phyloP scores from a whole-genome alignment of 2,888 invertebrate species.

The Plutella xylostella region DNA sequence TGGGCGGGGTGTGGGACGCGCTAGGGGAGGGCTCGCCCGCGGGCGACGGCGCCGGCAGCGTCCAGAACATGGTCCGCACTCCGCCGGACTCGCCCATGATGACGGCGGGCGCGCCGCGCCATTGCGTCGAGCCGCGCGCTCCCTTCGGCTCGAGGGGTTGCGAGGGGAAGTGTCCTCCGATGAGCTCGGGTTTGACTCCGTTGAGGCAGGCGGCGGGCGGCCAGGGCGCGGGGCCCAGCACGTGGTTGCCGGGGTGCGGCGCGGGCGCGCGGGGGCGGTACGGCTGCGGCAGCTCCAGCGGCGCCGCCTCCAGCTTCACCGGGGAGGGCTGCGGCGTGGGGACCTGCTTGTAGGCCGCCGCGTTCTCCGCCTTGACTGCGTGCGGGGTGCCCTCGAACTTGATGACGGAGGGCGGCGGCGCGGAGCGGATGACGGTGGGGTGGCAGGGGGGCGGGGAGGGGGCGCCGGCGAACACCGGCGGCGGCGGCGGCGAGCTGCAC shows the following conservation, averaged over 20 bases:
- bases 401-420: slow-evolving; percentile 71
- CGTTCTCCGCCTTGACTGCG: slow-evolving; percentile 43
- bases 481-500: slow-evolving; percentile 72
- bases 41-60: slow-evolving; percentile 67
- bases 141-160: slow-evolving; percentile 51
- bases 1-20: slow-evolving; percentile 65
- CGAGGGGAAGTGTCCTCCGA: slow-evolving; percentile 72
- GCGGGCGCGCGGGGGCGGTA: slow-evolving; percentile 50
- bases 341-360: slow-evolving; percentile 34
- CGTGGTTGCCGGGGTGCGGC: slow-evolving; percentile 49
- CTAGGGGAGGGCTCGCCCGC: slow-evolving; percentile 60
- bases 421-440: slow-evolving; percentile 66
- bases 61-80: slow-evolving; percentile 79
- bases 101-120: slow-evolving; percentile 83
- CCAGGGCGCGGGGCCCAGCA: slow-evolving; percentile 60
- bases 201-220: slow-evolving; percentile 76
- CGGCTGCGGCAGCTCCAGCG: slow-evolving; percentile 38
- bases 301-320: slow-evolving; percentile 55
- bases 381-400: slow-evolving; percentile 66
- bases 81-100: slow-evolving; percentile 95
- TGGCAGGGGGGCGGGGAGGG: slow-evolving; percentile 55
- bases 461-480: slow-evolving; percentile 63
- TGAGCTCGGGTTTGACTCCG: slow-evolving; percentile 86
- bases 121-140: slow-evolving; percentile 52
- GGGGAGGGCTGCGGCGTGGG: slow-evolving; percentile 46